Base-by-base conservation (phyloP, 2,888 invertebrate species). In the Oligia latruncula region DNA sequence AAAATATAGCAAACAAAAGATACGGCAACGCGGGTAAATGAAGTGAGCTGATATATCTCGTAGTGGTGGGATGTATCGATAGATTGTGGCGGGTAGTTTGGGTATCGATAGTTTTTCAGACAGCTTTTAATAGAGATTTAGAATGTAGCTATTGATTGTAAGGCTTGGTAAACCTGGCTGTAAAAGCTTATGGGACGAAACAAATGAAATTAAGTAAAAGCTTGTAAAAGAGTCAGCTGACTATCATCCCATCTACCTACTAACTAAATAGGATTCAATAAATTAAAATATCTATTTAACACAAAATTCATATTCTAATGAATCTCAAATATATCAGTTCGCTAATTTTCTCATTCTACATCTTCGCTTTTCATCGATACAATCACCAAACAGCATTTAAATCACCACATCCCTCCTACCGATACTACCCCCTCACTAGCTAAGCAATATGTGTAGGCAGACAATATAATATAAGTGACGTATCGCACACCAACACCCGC, bases 1-100 rank as follows among this genome's bases (percentile, higher is more conserved):
- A 97, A 97, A 97, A 97, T 97, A 96, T 96, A 95, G 95, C 96
- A 96, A 96, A 97, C 96, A 97, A 97, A 96, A 96, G 96, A 96
- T 96, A 96, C 94, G 94, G 94, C 81, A 92, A 92, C 90, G 95
- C 94, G 95, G 94, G 96, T 96, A 96, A 96, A 96, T 96, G 97
- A 97, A 96, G 96, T 96, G 96, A 95, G 96, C 95, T 96, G 97
- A 96, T 97, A 95, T 96, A 95, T 95, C 95, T 95, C 92, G 91
- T 93, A 95, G 96, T 85, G 96, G 77, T 92, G 95, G 84, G 88
- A 52, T 49, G 35, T 88, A 88, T 92, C 90, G 90, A 90, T 90
- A 81, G 77, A 87, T 89, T 80, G 74, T 35, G 66, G 13, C 40
- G 13, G 40, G 17, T 82, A 70, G 64, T 72, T 74, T 17, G 3